Percentiles rank a stretch among this genome's conserved stretches.
phyloP scores from a whole-genome alignment of 1,140 invertebrate species.

The Psilanteris sp. region DNA sequence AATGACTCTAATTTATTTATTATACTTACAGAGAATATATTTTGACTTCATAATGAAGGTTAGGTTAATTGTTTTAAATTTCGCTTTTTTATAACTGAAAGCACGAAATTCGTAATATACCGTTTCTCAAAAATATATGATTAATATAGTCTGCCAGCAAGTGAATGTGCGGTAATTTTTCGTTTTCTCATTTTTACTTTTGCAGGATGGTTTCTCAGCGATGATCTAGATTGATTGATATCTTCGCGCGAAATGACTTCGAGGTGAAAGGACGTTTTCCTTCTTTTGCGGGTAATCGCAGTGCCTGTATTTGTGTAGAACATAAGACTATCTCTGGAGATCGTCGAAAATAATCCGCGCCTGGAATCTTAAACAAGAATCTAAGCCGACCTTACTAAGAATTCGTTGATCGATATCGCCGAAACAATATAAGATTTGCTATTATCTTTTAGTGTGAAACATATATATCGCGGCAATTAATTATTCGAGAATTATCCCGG shows the following conservation, averaged over 20 bases:
- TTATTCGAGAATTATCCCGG: conserved; percentile 27
- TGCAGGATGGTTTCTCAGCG: neutral
- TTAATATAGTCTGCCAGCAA: too few relatives aligned
- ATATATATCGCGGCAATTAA: conserved; percentile 44
- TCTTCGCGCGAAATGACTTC: conserved; percentile 29
- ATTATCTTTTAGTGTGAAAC: conserved; percentile 46
- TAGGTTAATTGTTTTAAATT: too few relatives aligned
- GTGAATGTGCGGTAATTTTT: too few relatives aligned
- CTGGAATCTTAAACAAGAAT: conserved; percentile 32
- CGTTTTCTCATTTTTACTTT: conserved; percentile 4
- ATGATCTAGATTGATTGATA: conserved; percentile 48
- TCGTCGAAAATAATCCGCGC: conserved; percentile 44
- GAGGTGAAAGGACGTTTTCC: conserved; percentile 48
- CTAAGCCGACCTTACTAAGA: conserved; percentile 41
- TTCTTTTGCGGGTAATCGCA: conserved; percentile 33
- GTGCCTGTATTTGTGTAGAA: conserved; percentile 26
- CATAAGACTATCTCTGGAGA: conserved; percentile 35
- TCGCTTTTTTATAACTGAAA: too few relatives aligned
- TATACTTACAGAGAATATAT: too few relatives aligned
- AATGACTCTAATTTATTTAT: too few relatives aligned
- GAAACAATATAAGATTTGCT: conserved; percentile 47
- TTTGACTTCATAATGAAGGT: too few relatives aligned
- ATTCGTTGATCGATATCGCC: conserved; percentile 43
- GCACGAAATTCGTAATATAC: too few relatives aligned
- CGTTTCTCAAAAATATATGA: too few relatives aligned